A percentile compares a stretch with the other conserved stretches of the same genome.
phyloP scores from a whole-genome alignment of 1,140 invertebrate species.

The Penaeus indicus region DNA sequence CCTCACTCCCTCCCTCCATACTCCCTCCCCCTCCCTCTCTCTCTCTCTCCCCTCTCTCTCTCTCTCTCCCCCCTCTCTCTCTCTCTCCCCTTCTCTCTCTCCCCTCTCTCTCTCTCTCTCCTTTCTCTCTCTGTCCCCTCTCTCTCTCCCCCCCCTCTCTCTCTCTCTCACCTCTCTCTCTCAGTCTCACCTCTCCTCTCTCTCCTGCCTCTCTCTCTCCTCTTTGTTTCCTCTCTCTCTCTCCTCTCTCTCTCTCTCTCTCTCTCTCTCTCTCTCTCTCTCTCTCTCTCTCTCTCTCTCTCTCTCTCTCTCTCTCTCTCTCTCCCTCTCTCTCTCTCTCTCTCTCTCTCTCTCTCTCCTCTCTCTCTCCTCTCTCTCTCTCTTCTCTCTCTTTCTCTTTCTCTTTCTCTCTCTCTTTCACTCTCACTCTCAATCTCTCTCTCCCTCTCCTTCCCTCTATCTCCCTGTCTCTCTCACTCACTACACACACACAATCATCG shows the following conservation, averaged over 20 bases:
- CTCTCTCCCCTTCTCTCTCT: no score
- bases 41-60: no score
- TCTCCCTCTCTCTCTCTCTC: not conserved
- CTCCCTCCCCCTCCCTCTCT: no score
- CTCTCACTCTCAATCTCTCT: not conserved
- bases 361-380: slow-evolving; percentile 1
- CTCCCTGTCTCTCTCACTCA: not conserved
- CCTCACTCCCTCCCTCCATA: no score
- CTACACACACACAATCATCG: no score
- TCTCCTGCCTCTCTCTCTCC: no score
- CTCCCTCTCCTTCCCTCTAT: not conserved
- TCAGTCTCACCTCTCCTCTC: no score
- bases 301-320: slow-evolving; percentile 1
- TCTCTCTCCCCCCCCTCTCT: no score
- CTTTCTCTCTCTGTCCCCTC: no score
- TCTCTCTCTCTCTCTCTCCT: not conserved
- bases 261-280: not conserved
- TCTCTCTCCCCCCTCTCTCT: no score
- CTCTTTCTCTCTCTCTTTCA: not conserved
- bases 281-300: not conserved
- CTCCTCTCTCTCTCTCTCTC: not conserved
- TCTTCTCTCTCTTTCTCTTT: not conserved
- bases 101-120: no score
- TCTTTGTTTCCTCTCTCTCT: not conserved
- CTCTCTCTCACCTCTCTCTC: no score